Base-by-base conservation (phyloP, 1,140 invertebrate species). In the Aphis gossypii region DNA sequence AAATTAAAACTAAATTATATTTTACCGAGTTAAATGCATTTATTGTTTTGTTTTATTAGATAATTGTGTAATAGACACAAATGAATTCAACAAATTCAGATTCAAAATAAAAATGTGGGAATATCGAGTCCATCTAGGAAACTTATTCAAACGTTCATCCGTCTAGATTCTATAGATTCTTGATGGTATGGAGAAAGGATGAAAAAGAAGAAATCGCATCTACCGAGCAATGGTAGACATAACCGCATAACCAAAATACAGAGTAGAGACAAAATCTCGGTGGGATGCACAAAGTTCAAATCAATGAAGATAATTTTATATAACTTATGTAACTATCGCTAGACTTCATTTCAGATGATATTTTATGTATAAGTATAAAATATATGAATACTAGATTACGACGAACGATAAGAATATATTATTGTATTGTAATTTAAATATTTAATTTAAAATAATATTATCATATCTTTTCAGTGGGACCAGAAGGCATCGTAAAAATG, bases 401-500 rank as follows among this genome's bases (percentile, higher is more conserved):
- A n/a, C 30, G 30, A 4, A 46, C 9, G 48, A 3, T 68, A 76
- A 14, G 60, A n/a, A 76, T 76, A 30, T 30, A n/a, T n/a, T 35
- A 68, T 25, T 68, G 60, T 68, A n/a, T 76, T 76, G 14, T n/a
- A 76, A 76, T 76, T n/a, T 76, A 76, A 76, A 76, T 76, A 76
- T 76, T 76, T 14, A n/a, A 76, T 76, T 76, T n/a, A 76, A 20
- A 76, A 18, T 76, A 76, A 76, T 18, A n/a, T 76, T 76, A 5
- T 68, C 30, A n/a, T 68, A 68, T 76, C 4, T 6, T n/a, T 76
- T 76, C n/a, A 76, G 60, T 2, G 11, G n/a, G 14, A n/a, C n/a
- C 60, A n/a, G 14, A 5, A 76, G 14, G n/a, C n/a, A n/a, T 68
- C 4, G 11, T 68, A n/a, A 68, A 30, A n/a, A 68, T n/a, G 4